Evolutionary conservation across 2,888 invertebrate species (phyloP), one percentile per base, ranked within the genome.

Genomic region (Adelognathus sp.): DNA sequence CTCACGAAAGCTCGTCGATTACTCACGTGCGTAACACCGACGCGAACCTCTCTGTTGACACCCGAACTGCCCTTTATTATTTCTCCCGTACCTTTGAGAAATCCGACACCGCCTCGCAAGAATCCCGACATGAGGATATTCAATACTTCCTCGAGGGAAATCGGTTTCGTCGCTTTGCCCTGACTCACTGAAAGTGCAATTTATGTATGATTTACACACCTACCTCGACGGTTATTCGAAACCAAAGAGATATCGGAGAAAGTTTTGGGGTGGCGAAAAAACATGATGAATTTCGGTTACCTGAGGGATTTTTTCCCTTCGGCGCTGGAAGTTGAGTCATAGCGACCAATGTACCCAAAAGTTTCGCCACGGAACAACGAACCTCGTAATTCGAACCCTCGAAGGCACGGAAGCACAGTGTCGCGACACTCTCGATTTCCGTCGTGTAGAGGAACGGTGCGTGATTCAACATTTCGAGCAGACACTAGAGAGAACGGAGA

Each of bases 11-110:
- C 27, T 56, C 29, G 50, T 27, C 36, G 21, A 29, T 54, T 81
- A 93, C 95, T 94, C 92, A 98, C 98, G 93, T 99, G 98, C 3
- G 99, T 98, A 0, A 99, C 97, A 76, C 99, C 99, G 74, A 99
- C 98, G 83, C 99, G 94, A 70, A 99, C 97, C 93, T 99, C 99
- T 80, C 98, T 93, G 91, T 98, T 98, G 0, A 99, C 97, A 6
- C 97, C 96, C 0, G 97, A 97, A 82, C 96, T 96, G 3, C 98
- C 98, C 92, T 98, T 98, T 83, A 99, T 98, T 89, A 98, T 98
- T 92, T 99, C 98, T 0, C 96, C 96, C 11, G 96, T 96, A 18
- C 97, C 97, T 92, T 98, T 98, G 24, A 99, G 92, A 90, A 99
- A 98, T 0, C 98, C 97, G 1, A 96, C 97, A 11, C 99, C 98